A percentile compares a stretch with the other conserved stretches of the same genome.
Conservation (phyloP, 2,113 vertebrate species). For the Cnemophilus loriae region DNA sequence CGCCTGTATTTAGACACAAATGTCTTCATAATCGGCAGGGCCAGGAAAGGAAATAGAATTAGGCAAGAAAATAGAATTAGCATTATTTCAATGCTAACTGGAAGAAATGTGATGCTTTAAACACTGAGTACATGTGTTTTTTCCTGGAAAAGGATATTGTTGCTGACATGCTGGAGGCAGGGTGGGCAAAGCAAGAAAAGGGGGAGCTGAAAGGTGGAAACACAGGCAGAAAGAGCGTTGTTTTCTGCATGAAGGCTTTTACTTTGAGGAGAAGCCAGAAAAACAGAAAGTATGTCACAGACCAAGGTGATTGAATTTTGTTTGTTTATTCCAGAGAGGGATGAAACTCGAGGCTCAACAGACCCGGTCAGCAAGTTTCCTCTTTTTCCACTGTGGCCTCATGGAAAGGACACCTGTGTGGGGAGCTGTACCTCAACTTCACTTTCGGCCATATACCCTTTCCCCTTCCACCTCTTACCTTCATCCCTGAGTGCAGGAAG, state of each 20-base stretch:
- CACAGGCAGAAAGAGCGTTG: not conserved
- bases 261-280: not conserved
- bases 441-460: not conserved
- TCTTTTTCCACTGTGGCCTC: not conserved
- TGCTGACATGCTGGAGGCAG: not conserved
- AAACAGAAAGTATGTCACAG: slow-evolving; percentile 31
- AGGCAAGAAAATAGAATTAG: not conserved
- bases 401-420: not conserved
- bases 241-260: not conserved
- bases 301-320: not conserved
- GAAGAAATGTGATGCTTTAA: slow-evolving; percentile 6
- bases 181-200: not conserved
- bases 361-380: not conserved
- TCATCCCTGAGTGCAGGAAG: not conserved
- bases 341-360: not conserved
- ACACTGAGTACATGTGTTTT: not conserved
- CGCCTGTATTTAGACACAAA: not conserved
- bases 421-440: not conserved
- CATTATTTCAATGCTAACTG: not conserved
- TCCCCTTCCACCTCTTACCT: not conserved
- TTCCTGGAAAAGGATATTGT: not conserved
- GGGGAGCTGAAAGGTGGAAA: not conserved
- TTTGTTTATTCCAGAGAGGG: not conserved
- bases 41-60: not conserved
- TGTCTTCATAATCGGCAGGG: not conserved